Conservation (phyloP, 2,888 invertebrate genomes). For the Cerceris ruficornis region DNA sequence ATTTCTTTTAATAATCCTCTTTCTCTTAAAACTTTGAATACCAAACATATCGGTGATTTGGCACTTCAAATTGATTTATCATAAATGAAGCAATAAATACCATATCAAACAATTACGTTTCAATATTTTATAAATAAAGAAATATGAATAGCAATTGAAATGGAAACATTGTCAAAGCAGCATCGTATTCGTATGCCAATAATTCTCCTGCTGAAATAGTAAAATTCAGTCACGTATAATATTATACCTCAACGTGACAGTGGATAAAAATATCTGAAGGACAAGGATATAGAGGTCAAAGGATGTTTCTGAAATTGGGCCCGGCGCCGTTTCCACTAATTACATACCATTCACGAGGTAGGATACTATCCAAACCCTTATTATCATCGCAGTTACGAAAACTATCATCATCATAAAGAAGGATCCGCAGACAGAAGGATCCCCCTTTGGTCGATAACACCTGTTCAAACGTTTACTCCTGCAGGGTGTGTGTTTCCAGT, state of each 20-base stretch:
- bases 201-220: neutral
- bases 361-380: constrained; percentile 31
- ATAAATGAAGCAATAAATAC: neutral
- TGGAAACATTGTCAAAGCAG: neutral
- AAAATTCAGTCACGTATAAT: too few relatives aligned
- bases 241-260: too few relatives aligned
- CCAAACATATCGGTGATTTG: too few relatives aligned
- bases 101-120: neutral
- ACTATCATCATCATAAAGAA: constrained; percentile 30
- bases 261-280: too few relatives aligned
- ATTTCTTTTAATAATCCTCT: too few relatives aligned
- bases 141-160: neutral
- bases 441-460: constrained; percentile 38
- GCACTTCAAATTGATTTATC: too few relatives aligned
- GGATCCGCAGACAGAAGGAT: constrained; percentile 18
- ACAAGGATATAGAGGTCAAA: too few relatives aligned
- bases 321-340: too few relatives aligned
- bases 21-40: too few relatives aligned
- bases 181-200: neutral
- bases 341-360: constrained; percentile 10
- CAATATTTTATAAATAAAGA: neutral
- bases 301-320: too few relatives aligned
- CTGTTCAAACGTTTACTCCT: constrained; percentile 44
- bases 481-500: constrained; percentile 19
- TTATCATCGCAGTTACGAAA: constrained; percentile 42